Conservation (phyloP, 2,888 invertebrate species). For the Rhagonycha lutea region DNA sequence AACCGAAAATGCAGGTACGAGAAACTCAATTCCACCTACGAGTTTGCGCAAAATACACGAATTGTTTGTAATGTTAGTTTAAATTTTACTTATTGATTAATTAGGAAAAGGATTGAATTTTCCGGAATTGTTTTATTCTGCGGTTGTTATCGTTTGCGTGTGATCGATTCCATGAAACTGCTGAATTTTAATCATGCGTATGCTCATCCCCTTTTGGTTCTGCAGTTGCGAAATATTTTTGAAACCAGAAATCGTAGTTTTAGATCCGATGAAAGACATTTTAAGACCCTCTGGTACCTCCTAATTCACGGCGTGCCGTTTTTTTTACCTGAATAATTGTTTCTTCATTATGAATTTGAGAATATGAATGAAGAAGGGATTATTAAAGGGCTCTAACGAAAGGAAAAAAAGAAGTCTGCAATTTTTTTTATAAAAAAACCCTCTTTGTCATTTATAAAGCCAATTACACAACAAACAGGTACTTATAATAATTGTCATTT, state of each 20-base stretch:
- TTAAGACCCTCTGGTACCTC: no score
- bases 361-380: no score
- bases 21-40: constrained; percentile 13
- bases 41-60: constrained; percentile 12
- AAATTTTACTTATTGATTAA: background rate
- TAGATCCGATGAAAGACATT: no score
- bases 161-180: background rate
- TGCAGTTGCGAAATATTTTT: background rate
- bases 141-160: background rate
- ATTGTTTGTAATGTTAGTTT: background rate
- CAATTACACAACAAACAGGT: no score
- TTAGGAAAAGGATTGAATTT: background rate
- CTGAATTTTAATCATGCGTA: background rate
- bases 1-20: constrained; percentile 14
- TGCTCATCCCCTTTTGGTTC: background rate
- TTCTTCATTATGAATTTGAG: no score
- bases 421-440: no score
- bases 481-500: no score
- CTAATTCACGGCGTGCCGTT: no score
- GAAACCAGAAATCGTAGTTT: background rate
- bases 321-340: no score
- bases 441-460: no score
- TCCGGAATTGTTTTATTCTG: background rate
- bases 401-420: no score
- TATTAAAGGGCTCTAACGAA: no score